Base-by-base conservation (phyloP, 2,113 vertebrate genomes). In the Hippocampus mohnikei region DNA sequence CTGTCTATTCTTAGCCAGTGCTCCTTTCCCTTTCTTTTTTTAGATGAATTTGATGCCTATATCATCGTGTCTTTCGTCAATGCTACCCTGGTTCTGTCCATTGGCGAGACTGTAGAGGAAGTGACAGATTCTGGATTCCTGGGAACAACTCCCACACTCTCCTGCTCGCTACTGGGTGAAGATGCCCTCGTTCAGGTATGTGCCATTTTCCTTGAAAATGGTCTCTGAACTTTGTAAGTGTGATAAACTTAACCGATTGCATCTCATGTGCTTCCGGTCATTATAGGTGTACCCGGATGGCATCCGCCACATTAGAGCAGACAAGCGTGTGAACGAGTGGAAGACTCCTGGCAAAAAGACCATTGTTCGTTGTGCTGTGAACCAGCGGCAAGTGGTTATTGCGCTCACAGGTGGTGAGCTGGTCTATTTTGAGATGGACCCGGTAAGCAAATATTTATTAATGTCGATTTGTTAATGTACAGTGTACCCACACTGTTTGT, bases 11-110 rank as follows among this genome's bases (percentile, higher is more conserved):
- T 18, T 55, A 58, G 50, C 62, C 67, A 11, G 16, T 52, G 8
- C 11, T 53, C 44, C 18, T 73, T 69, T 8, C 55, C 11, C 72
- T 69, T 6, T 53, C 16, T 33, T 70, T 23, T 23, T 37, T 66
- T 77, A 99, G 97, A 99, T 88, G 97, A 99, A 69, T 99, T 97
- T 87, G 97, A 99, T 67, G 96, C 97, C 63, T 99, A 99, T 80
- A 99, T 99, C 91, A 98, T 99, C 0, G 97, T 99, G 72, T 99
- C 97, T 80, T 99, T 99, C 91, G 97, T 99, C 77, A 99, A 99
- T 20, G 96, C 97, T 83, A 98, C 97, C 0, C 91, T 98, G 88
- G 97, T 99, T 5, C 90, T 99, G 33, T 99, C 96, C 68, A 99
- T 99, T 0, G 97, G 97, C 53, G 97, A 98, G 88, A 99, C 97